Percentiles rank a stretch among this genome's conserved stretches.
Conservation (phyloP, 1,140 invertebrate genomes). For the Drosophila quadrilineata region DNA sequence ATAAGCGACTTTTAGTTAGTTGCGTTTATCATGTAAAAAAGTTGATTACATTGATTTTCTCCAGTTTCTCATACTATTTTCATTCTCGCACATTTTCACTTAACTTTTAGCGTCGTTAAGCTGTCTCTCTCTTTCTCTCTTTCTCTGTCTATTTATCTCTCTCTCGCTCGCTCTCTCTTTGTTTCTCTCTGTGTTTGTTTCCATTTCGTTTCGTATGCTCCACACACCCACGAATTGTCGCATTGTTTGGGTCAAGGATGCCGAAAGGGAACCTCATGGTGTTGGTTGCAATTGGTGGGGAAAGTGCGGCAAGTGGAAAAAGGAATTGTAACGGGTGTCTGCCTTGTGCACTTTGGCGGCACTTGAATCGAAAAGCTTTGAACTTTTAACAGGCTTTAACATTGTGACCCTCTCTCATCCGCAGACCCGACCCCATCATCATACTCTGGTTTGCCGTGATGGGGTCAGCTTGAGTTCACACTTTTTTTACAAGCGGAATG, state of each 20-base stretch:
- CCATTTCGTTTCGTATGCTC: background rate
- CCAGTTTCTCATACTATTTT: background rate
- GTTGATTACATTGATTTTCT: background rate
- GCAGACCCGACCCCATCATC: background rate
- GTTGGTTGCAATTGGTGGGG: conserved; percentile 10
- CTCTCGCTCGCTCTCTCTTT: too few species aligned
- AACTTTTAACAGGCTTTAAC: conserved; percentile 49
- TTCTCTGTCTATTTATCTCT: background rate
- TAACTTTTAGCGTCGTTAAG: conserved; percentile 38
- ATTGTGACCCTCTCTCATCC: background rate
- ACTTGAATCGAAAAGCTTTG: conserved; percentile 53
- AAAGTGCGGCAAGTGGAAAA: background rate
- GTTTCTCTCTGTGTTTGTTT: too few species aligned
- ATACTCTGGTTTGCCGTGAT: background rate
- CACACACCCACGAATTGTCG: conserved; percentile 49
- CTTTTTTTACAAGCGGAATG: too few species aligned
- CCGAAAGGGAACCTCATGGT: conserved; percentile 41
- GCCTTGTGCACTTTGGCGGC: conserved; percentile 19
- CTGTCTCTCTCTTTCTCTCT: background rate
- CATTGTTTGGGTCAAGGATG: conserved; percentile 70
- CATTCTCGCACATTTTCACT: conserved; percentile 32
- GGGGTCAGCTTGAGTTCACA: conserved; percentile 31
- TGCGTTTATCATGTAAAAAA: too few species aligned
- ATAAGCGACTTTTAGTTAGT: background rate
- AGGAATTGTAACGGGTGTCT: background rate